Evolutionary conservation across 2,888 invertebrate genomes (phyloP).

Genomic region (Nemurella pictetii): DNA sequence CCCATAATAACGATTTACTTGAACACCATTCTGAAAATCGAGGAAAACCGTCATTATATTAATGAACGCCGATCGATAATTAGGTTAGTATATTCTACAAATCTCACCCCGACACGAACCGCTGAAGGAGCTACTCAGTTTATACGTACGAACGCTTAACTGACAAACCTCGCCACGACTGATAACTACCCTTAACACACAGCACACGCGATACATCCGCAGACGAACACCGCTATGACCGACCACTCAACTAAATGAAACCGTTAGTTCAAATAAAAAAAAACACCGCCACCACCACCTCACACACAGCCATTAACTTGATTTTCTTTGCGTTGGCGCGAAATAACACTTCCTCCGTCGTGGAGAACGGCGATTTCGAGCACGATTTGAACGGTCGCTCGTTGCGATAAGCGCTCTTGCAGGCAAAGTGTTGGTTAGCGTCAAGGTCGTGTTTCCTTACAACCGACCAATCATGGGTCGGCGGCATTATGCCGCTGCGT

Average conservation of each 20-base stretch:
- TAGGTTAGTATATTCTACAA: not conserved
- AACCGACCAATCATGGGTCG: not conserved
- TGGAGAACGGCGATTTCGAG: not conserved
- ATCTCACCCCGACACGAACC: not conserved
- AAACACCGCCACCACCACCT: too few relatives aligned
- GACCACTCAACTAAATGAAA: not conserved
- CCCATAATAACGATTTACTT: not conserved
- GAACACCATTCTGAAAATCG: not conserved
- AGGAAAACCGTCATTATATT: not conserved
- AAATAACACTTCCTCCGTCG: not conserved
- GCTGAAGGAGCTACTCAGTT: not conserved
- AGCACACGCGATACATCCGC: not conserved
- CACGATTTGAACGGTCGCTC: not conserved
- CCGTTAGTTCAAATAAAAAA: not conserved
- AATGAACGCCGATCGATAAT: not conserved
- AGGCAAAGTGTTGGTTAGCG: not conserved
- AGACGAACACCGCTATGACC: not conserved
- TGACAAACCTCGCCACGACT: not conserved
- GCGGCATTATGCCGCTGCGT: not conserved
- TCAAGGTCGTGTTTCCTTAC: not conserved
- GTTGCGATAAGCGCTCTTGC: not conserved
- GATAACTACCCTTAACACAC: too few relatives aligned
- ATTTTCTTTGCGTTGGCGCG: not conserved
- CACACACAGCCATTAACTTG: not conserved
- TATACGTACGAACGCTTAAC: too few relatives aligned